phyloP scores from a whole-genome alignment of 1,140 invertebrate species.

The Heliothis virescens region DNA sequence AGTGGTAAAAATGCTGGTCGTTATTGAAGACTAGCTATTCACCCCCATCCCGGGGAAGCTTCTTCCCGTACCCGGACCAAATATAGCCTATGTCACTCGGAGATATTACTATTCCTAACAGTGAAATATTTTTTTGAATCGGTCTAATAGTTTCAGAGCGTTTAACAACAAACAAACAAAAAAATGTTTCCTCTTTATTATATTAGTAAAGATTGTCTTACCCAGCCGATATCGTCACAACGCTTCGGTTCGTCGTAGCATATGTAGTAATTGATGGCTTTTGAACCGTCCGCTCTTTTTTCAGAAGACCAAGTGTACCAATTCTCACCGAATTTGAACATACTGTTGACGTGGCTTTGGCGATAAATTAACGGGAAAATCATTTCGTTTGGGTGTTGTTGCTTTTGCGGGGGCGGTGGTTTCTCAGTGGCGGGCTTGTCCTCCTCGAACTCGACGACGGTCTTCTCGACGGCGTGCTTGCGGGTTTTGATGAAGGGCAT shows the following conservation, averaged over 20 bases:
- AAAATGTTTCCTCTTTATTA: background rate
- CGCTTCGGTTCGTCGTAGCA: conserved; percentile 80
- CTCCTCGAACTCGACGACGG: conserved; percentile 64
- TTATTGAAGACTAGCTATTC: no score
- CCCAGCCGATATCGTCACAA: conserved; percentile 81
- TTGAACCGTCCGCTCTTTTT: conserved; percentile 73
- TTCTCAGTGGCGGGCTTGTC: conserved; percentile 70
- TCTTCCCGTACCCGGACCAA: no score
- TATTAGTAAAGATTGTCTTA: conserved; percentile 56
- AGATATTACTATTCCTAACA: no score
- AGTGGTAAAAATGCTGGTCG: no score
- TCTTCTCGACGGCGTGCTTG: conserved; percentile 60
- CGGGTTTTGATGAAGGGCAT: conserved; percentile 69
- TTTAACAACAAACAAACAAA: background rate
- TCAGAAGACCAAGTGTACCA: conserved; percentile 82
- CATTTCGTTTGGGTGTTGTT: conserved; percentile 76
- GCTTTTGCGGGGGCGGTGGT: conserved; percentile 17
- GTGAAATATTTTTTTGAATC: no score
- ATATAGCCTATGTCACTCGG: no score
- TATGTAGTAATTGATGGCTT: conserved; percentile 74
- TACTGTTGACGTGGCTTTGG: conserved; percentile 77
- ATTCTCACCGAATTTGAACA: conserved; percentile 81
- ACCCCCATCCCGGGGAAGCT: no score
- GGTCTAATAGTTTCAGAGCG: no score
- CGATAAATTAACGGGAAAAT: conserved; percentile 78